Conservation (phyloP, 2,888 invertebrate species). For the Ecliptopera silaceata region DNA sequence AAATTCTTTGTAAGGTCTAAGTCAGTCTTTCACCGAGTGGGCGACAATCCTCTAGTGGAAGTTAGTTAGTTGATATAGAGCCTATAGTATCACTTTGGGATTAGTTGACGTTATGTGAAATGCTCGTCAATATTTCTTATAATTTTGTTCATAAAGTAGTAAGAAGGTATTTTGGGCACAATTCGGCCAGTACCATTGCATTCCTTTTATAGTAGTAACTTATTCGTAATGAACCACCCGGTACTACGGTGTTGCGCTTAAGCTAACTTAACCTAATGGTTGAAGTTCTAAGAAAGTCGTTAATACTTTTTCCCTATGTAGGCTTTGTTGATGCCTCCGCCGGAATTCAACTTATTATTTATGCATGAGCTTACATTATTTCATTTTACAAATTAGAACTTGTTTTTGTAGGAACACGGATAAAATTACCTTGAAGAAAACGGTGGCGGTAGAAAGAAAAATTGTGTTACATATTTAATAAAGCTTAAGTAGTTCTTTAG, state of each 20-base stretch:
- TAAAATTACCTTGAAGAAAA: constrained; percentile 14
- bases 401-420: constrained; percentile 21
- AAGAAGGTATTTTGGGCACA: no score
- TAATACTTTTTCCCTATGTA: constrained; percentile 34
- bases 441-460: not conserved
- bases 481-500: not conserved
- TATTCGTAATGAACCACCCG: constrained; percentile 42
- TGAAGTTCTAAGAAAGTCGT: constrained; percentile 47
- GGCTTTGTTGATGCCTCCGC: constrained; percentile 34
- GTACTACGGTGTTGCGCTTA: constrained; percentile 45
- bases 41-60: no score
- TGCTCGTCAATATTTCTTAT: no score
- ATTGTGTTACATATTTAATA: constrained; percentile 6
- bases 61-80: no score
- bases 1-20: no score
- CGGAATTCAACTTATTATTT: constrained; percentile 32
- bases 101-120: no score
- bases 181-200: constrained; percentile 13
- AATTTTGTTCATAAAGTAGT: no score
- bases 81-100: no score
- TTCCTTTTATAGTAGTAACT: constrained; percentile 37
- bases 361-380: constrained; percentile 36
- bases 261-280: constrained; percentile 47
- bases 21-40: no score
- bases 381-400: constrained; percentile 28